phyloP scores from a whole-genome alignment of 2,113 vertebrate genomes.

The Psettodes erumei region DNA sequence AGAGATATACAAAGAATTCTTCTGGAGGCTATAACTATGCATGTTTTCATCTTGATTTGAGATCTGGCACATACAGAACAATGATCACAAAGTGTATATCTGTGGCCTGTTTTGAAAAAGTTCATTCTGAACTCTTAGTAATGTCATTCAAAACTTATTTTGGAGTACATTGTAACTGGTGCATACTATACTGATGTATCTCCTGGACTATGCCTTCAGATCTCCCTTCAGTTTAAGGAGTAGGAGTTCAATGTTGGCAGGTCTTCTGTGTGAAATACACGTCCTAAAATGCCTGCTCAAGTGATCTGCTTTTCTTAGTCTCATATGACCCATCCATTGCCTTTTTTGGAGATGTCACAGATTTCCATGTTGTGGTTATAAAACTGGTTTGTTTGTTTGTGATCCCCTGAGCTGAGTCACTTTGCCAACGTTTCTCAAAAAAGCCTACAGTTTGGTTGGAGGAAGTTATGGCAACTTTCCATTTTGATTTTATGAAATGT shows the following conservation, averaged over 20 bases:
- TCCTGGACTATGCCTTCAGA: background rate
- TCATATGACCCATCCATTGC: background rate
- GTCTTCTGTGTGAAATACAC: background rate
- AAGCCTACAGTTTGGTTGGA: background rate
- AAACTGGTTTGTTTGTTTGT: constrained; percentile 30
- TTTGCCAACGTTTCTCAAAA: background rate
- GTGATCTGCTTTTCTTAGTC: constrained; percentile 33
- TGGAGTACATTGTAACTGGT: no score
- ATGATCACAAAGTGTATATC: no score
- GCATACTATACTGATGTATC: no score
- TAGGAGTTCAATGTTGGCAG: background rate
- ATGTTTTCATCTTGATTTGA: background rate
- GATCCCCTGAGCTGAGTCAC: constrained; percentile 1
- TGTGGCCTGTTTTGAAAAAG: no score
- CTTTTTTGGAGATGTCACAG: constrained; percentile 8
- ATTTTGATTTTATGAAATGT: background rate
- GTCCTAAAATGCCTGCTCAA: constrained; percentile 8
- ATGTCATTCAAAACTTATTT: no score
- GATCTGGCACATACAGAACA: background rate
- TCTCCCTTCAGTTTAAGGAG: background rate
- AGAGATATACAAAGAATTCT: background rate
- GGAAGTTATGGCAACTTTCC: background rate
- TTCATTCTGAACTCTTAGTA: no score
- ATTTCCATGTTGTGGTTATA: constrained; percentile 6
- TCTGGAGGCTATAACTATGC: background rate